Evolutionary conservation across 2,797 vertebrate genomes (phyloP).

Genomic region (Neomorphus geoffroyi): DNA sequence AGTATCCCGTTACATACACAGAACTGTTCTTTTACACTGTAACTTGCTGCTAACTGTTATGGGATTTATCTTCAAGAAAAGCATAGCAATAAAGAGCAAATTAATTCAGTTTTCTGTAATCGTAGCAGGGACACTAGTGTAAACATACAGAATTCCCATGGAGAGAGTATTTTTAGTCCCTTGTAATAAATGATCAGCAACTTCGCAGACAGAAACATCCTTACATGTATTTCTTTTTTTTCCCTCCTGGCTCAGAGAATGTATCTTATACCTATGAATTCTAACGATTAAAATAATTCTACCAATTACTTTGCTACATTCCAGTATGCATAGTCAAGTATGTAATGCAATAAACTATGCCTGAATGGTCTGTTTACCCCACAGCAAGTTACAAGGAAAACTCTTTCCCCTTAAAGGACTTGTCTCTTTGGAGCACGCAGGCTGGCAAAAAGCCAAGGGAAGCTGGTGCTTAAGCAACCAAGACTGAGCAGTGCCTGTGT

Average conservation of each 20-base stretch:
- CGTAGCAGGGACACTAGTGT: neutral
- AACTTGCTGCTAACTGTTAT: neutral
- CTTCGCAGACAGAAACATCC: conserved; percentile 14
- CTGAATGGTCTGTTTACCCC: conserved; percentile 79
- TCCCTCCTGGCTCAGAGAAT: neutral
- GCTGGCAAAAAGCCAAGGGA: conserved; percentile 80
- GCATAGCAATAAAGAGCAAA: conserved; percentile 12
- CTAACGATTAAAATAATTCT: conserved; percentile 72
- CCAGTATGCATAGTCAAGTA: conserved; percentile 73
- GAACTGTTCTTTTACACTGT: neutral
- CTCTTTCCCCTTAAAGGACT: conserved; percentile 77
- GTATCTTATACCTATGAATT: conserved; percentile 59
- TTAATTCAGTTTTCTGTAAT: conserved; percentile 42
- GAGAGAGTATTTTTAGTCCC: conserved; percentile 29
- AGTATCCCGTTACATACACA: neutral
- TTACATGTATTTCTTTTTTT: neutral
- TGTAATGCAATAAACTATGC: conserved; percentile 78
- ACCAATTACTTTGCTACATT: conserved; percentile 73
- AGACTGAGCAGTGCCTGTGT: conserved; percentile 76
- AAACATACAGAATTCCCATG: conserved; percentile 27
- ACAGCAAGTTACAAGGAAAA: conserved; percentile 77
- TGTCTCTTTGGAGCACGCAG: conserved; percentile 74
- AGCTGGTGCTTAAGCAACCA: conserved; percentile 82
- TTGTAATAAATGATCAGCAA: conserved; percentile 36
- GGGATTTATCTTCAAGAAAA: conserved; percentile 30